Conservation (phyloP, 30 jellyfish, hydroid and myxozoan species). For the Aurelia aurita complex sp. Pacific region DNA sequence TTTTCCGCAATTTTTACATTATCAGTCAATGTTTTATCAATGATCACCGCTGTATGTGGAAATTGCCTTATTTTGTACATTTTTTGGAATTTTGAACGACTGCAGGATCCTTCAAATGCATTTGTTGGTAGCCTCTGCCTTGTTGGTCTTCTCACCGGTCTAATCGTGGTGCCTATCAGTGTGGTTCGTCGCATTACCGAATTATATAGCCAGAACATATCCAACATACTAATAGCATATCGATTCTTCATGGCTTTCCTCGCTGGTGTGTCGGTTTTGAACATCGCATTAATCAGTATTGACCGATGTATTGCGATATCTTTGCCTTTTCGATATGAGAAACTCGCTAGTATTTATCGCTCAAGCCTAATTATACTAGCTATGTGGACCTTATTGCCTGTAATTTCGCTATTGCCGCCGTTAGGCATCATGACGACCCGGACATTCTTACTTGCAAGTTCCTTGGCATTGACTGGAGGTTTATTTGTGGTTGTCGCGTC, state of each 20-base stretch:
- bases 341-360: constrained; percentile 34
- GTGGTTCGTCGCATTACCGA: constrained; percentile 32
- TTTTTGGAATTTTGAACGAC: constrained; percentile 32
- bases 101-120: constrained; percentile 39
- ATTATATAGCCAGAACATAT: background rate
- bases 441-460: background rate
- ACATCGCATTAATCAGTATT: constrained; percentile 65
- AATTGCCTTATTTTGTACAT: constrained; percentile 7
- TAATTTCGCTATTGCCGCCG: constrained; percentile 11
- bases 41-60: constrained; percentile 17
- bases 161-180: constrained; percentile 55
- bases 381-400: constrained; percentile 33
- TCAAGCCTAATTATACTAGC: background rate
- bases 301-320: constrained; percentile 81
- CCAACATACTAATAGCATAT: constrained; percentile 25
- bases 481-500: background rate
- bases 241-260: constrained; percentile 26
- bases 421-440: background rate
- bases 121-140: constrained; percentile 75
- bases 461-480: background rate
- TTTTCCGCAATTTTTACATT: constrained; percentile 29
- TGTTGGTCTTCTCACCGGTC: constrained; percentile 48
- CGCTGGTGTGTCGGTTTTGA: constrained; percentile 52
- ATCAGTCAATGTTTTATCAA: constrained; percentile 5
- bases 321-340: constrained; percentile 67